Percentiles rank a stretch among this genome's conserved stretches.
phyloP scores from a whole-genome alignment of 2,797 vertebrate genomes.

The Gadopsis bispinosus region DNA sequence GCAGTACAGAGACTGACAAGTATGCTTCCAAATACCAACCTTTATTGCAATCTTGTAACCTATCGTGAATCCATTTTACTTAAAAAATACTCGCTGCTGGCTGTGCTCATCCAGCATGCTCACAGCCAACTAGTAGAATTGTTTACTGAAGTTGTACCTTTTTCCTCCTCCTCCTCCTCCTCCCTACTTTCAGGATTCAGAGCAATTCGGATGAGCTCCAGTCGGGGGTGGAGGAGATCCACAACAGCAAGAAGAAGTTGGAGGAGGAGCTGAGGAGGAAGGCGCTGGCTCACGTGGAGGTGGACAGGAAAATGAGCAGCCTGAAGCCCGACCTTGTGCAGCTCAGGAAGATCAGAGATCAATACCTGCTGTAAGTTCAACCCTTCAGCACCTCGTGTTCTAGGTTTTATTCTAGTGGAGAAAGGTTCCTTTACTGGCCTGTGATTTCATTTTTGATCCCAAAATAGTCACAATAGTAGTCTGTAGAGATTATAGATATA shows the following conservation, averaged over 20 bases:
- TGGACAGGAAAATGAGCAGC: slow-evolving; percentile 92
- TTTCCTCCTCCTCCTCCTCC: neutral
- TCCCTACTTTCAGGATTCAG: slow-evolving; percentile 83
- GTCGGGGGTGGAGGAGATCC: slow-evolving; percentile 91
- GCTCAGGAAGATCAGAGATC: slow-evolving; percentile 92
- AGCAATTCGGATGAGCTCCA: slow-evolving; percentile 91
- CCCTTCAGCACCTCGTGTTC: neutral
- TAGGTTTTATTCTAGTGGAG: neutral
- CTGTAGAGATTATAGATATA: neutral
- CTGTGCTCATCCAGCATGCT: neutral
- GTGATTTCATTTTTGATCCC: neutral
- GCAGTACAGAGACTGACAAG: slow-evolving; percentile 90
- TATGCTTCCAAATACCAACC: slow-evolving; percentile 50
- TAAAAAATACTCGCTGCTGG: neutral
- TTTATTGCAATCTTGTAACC: neutral
- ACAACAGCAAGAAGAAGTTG: slow-evolving; percentile 92
- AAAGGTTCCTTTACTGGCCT: neutral
- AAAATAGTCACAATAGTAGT: neutral
- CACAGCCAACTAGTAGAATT: neutral
- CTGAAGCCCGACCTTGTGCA: slow-evolving; percentile 94
- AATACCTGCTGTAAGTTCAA: slow-evolving; percentile 90
- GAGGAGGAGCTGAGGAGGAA: slow-evolving; percentile 92
- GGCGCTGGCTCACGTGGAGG: slow-evolving; percentile 89
- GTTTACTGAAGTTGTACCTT: neutral
- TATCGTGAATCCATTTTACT: neutral